Percentiles rank a stretch among this genome's conserved stretches.
These are phyloP conservation scores for Mirza zaza DNA, from an alignment of 2,113 vertebrate genomes.

Conservation along the genomic window DNA sequence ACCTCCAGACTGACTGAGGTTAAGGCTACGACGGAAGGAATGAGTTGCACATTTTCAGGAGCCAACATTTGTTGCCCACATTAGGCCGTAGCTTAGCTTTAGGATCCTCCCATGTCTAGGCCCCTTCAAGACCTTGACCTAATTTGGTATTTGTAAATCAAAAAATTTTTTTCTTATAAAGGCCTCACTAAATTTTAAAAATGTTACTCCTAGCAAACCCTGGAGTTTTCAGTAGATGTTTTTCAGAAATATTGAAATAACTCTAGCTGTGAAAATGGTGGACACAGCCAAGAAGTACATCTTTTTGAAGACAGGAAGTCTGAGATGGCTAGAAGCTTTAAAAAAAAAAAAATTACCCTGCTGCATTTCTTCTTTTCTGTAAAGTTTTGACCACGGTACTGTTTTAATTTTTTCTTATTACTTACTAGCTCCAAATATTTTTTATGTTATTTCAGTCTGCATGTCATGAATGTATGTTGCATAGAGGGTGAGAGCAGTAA, in stretches of 20 bases:
- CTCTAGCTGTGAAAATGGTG: not conserved
- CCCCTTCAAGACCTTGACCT: not conserved
- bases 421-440: not conserved
- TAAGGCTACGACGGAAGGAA: not conserved
- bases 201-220: not conserved
- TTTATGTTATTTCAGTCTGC: not conserved
- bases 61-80: rapidly evolving
- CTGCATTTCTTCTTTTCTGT: not conserved
- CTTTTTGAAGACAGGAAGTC: not conserved
- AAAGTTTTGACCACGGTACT: not conserved
- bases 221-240: not conserved
- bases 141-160: not conserved
- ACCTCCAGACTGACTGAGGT: not conserved
- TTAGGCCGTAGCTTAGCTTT: not conserved
- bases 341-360: not conserved
- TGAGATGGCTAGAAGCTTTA: not conserved
- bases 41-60: not conserved
- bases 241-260: not conserved
- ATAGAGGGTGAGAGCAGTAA: not conserved
- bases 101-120: rapidly evolving
- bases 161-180: not conserved
- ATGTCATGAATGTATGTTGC: not conserved
- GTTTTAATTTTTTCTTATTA: not conserved
- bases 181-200: not conserved
- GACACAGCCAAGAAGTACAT: not conserved